Conservation (phyloP, 2,888 invertebrate species). For the Tetrapedia diversipes region DNA sequence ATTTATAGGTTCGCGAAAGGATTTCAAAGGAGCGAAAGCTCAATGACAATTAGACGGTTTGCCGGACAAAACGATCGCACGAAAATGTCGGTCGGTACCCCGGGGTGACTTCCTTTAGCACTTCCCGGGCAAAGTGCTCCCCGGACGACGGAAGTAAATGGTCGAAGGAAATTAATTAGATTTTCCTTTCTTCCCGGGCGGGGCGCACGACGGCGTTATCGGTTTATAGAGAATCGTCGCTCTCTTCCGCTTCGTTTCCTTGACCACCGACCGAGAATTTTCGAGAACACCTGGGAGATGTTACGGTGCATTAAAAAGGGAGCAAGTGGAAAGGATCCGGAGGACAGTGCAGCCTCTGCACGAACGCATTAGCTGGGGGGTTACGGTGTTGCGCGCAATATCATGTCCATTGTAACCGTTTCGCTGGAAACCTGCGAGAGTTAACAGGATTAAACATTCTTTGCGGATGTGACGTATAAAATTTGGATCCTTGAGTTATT, state of each 20-base stretch:
- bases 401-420: too few relatives aligned
- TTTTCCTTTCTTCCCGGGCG: slow-evolving; percentile 36
- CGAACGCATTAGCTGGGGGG: too few relatives aligned
- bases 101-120: slow-evolving; percentile 31
- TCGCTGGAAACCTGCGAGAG: too few relatives aligned
- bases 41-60: slow-evolving; percentile 30
- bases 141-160: background rate
- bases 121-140: slow-evolving; percentile 33
- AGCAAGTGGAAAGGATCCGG: background rate
- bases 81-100: slow-evolving; percentile 14
- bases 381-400: background rate
- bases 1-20: background rate
- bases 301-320: slow-evolving; percentile 27
- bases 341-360: background rate
- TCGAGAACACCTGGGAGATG: slow-evolving; percentile 39
- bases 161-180: slow-evolving; percentile 61
- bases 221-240: slow-evolving; percentile 53
- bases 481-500: too few relatives aligned
- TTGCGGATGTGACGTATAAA: too few relatives aligned
- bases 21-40: background rate
- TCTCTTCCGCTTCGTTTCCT: slow-evolving; percentile 38
- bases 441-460: background rate
- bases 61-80: slow-evolving; percentile 5
- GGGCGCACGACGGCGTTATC: slow-evolving; percentile 33
- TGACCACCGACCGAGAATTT: slow-evolving; percentile 39